Conservation (phyloP, 1,140 invertebrate species). For the Polypedilum vanderplanki region DNA sequence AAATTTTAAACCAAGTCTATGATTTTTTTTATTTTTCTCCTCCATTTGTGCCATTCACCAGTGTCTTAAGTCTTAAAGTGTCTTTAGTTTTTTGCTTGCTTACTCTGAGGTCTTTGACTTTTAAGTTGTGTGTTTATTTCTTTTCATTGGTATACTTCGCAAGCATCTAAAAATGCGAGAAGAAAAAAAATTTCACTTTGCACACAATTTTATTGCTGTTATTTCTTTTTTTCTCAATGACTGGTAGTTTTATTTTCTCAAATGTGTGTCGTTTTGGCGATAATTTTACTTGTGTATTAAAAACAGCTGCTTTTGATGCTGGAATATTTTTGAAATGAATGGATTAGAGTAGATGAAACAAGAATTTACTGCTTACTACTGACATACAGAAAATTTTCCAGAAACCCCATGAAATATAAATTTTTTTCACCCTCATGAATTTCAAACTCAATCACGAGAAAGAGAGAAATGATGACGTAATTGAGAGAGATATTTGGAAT, state of each 20-base stretch:
- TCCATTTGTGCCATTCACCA: conserved; percentile 15
- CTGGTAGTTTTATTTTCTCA: neutral
- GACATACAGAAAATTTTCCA: too few relatives aligned
- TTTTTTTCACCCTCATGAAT: too few relatives aligned
- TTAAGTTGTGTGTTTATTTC: neutral
- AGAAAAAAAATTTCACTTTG: conserved; percentile 10
- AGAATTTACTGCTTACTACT: neutral
- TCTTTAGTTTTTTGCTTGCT: too few relatives aligned
- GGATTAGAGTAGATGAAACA: neutral
- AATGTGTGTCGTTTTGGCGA: conserved; percentile 16
- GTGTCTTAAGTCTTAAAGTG: neutral
- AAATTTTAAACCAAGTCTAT: neutral
- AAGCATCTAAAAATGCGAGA: conserved; percentile 1
- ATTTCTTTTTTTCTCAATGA: too few relatives aligned
- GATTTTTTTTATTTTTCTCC: neutral
- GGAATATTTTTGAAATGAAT: too few relatives aligned
- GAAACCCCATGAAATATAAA: too few relatives aligned
- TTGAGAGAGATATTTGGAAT: too few relatives aligned
- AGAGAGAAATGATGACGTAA: too few relatives aligned
- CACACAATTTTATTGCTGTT: neutral
- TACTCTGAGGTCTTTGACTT: neutral
- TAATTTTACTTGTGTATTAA: neutral
- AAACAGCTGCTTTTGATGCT: neutral
- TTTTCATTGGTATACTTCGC: neutral
- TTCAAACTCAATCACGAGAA: too few relatives aligned